Percentiles rank a stretch among this genome's conserved stretches.
Conservation (phyloP, 2,797 vertebrate genomes). For the Notamacropus eugenii region DNA sequence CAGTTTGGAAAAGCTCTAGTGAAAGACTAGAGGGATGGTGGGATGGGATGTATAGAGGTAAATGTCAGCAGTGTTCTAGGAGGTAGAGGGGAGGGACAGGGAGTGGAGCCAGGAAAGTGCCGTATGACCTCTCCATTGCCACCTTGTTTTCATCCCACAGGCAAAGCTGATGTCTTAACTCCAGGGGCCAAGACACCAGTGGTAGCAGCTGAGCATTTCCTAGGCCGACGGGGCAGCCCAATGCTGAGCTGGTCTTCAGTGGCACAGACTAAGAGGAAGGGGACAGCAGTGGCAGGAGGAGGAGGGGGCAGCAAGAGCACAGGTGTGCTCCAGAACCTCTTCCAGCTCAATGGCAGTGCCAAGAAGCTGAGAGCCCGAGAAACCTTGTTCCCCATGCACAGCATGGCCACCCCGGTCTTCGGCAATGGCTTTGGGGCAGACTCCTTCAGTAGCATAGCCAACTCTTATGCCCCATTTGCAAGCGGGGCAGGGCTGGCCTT, state of each 20-base stretch:
- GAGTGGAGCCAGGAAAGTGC: not conserved
- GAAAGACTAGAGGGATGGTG: not conserved
- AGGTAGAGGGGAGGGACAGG: not conserved
- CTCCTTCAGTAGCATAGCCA: conserved; percentile 97
- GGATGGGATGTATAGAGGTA: not conserved
- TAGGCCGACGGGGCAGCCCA: conserved; percentile 83
- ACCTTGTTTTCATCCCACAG: conserved; percentile 69
- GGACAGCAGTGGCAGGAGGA: conserved; percentile 50
- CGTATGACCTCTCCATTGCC: not conserved
- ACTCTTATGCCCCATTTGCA: conserved; percentile 92
- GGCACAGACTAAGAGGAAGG: conserved; percentile 89
- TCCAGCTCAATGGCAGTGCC: conserved; percentile 90
- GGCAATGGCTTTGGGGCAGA: conserved; percentile 94
- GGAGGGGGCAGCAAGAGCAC: conserved; percentile 87
- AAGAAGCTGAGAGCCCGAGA: conserved; percentile 90
- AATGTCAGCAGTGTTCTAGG: not conserved
- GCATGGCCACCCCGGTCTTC: conserved; percentile 89
- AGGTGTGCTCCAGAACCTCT: conserved; percentile 87
- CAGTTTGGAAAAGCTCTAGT: not conserved
- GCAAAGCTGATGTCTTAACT: conserved; percentile 88
- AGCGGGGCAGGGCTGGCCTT: conserved; percentile 79
- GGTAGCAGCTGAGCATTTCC: conserved; percentile 83
- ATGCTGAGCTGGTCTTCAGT: conserved; percentile 90
- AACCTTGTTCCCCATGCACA: conserved; percentile 87
- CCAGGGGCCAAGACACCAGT: conserved; percentile 88